Evolutionary conservation across 2,888 invertebrate genomes (phyloP).

Genomic region (Drosophila nr. medialis): DNA sequence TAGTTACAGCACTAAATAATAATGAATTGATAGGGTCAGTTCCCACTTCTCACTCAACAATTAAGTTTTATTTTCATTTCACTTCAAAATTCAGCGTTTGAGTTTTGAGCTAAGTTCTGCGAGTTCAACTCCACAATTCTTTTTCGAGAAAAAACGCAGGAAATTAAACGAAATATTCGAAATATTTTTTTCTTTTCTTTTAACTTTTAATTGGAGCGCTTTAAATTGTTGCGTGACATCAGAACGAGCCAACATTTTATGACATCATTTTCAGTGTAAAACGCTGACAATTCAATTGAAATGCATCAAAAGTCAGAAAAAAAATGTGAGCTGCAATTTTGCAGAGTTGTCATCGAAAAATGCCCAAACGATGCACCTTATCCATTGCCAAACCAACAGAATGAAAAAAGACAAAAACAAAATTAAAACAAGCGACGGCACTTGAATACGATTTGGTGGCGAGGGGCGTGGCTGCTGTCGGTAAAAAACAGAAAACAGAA

Average conservation of each 20-base stretch:
- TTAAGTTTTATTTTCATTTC: not conserved
- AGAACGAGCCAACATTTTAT: conserved; percentile 44
- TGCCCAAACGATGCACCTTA: not conserved
- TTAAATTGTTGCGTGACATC: conserved; percentile 23
- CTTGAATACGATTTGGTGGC: conserved; percentile 9
- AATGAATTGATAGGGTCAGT: not conserved
- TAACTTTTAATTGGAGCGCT: conserved; percentile 9
- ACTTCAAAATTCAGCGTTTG: not conserved
- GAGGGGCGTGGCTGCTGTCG: conserved; percentile 25
- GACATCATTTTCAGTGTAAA: conserved; percentile 48
- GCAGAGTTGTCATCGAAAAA: conserved; percentile 56
- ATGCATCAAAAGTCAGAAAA: conserved; percentile 20
- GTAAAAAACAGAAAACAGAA: conserved; percentile 17
- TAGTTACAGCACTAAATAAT: not conserved
- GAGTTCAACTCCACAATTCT: not conserved
- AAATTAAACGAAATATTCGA: not conserved
- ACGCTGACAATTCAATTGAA: conserved; percentile 73
- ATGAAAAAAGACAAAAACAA: conserved; percentile 42
- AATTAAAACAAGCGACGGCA: conserved; percentile 63
- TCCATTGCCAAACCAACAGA: conserved; percentile 4
- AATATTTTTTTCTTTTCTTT: not conserved
- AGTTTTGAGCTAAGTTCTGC: not conserved
- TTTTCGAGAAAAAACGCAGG: rapidly evolving
- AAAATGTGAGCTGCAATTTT: conserved; percentile 48
- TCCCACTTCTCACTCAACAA: not conserved